Evolutionary conservation across 2,113 vertebrate genomes (phyloP).

Genomic region (Sylvia atricapilla): DNA sequence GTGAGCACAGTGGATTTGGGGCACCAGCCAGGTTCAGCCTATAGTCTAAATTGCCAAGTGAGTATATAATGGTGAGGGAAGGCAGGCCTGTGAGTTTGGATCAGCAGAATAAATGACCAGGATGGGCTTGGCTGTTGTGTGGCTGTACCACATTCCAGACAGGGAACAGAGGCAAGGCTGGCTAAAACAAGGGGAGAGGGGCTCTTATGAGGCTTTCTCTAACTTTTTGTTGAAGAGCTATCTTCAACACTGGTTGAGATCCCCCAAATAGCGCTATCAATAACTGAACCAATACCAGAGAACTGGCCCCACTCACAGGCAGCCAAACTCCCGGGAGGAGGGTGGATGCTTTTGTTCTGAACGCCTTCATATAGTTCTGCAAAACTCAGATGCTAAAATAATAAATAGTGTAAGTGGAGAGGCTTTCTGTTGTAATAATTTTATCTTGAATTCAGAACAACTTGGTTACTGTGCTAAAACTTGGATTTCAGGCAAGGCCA

Average conservation of each 20-base stretch:
- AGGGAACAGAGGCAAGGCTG: neutral
- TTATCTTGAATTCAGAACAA: neutral
- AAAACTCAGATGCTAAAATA: neutral
- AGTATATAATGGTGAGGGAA: neutral
- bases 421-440: neutral
- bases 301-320: neutral
- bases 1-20: neutral
- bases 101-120: neutral
- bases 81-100: neutral
- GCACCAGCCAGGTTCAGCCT: neutral
- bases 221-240: neutral
- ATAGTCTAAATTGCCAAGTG: neutral
- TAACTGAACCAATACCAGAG: rapidly evolving
- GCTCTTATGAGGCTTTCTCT: neutral
- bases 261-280: neutral
- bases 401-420: neutral
- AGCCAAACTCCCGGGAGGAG: neutral
- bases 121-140: neutral
- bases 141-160: neutral
- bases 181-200: neutral
- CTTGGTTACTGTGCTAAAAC: neutral
- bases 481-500: neutral
- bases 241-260: neutral
- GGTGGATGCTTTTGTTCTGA: neutral
- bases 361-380: neutral